phyloP scores from a whole-genome alignment of 1,140 invertebrate species.

The Cherax destructor region DNA sequence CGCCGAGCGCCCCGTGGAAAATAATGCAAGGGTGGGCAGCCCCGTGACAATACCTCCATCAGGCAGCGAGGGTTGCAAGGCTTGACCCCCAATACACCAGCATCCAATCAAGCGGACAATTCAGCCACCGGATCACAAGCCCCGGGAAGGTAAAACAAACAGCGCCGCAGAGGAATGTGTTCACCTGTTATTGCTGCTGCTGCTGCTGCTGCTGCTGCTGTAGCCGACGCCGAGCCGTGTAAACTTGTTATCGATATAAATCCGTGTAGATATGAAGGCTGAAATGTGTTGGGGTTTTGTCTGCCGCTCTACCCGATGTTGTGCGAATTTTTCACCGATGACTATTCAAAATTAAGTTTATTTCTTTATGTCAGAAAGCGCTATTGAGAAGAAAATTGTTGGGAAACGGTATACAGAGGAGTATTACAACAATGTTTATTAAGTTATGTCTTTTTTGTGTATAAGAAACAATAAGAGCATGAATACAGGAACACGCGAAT shows the following conservation, averaged over 20 bases:
- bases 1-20: not conserved
- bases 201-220: too few species aligned
- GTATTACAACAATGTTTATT: not conserved
- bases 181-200: too few species aligned
- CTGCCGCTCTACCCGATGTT: not conserved
- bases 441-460: too few species aligned
- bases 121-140: not conserved
- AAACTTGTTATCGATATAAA: slow-evolving; percentile 3
- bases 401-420: not conserved
- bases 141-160: slow-evolving; percentile 2
- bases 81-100: not conserved
- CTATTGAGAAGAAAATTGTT: too few species aligned
- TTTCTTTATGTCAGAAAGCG: not conserved
- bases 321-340: not conserved
- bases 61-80: not conserved
- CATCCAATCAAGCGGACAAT: not conserved
- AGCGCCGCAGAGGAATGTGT: not conserved
- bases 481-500: not conserved
- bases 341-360: not conserved
- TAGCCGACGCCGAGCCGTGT: not conserved
- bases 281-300: not conserved
- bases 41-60: not conserved
- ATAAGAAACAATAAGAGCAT: not conserved
- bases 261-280: not conserved
- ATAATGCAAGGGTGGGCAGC: not conserved